Evolutionary conservation across 1,140 invertebrate species (phyloP).

Genomic region (Prorops nasuta): DNA sequence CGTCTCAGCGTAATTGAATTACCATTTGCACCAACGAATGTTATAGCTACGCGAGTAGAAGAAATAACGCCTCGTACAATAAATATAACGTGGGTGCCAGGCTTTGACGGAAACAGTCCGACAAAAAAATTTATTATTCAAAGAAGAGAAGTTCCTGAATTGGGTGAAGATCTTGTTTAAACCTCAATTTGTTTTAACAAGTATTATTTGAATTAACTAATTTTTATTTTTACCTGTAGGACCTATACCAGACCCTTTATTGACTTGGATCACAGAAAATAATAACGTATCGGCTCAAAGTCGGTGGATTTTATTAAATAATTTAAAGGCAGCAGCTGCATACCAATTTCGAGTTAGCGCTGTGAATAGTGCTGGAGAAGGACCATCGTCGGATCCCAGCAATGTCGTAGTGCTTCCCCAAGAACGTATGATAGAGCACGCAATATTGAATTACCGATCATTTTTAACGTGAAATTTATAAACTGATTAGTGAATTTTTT

Average conservation of each 20-base stretch:
- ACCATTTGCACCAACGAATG: constrained; percentile 87
- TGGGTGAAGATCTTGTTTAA: constrained; percentile 56
- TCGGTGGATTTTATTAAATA: constrained; percentile 77
- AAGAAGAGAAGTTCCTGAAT: constrained; percentile 81
- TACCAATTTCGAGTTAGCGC: constrained; percentile 96
- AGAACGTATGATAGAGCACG: constrained; percentile 70
- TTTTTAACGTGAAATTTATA: too few relatives aligned
- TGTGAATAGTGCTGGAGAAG: constrained; percentile 93
- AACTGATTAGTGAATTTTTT: too few relatives aligned
- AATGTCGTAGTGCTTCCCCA: constrained; percentile 86
- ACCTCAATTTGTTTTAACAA: not conserved
- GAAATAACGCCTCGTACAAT: constrained; percentile 63
- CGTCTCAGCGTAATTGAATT: constrained; percentile 88
- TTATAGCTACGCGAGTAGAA: constrained; percentile 70
- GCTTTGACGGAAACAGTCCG: constrained; percentile 96
- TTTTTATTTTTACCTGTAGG: constrained; percentile 57
- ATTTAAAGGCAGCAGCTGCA: constrained; percentile 88
- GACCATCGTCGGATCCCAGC: constrained; percentile 83
- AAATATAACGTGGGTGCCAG: constrained; percentile 91
- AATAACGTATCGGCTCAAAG: constrained; percentile 80
- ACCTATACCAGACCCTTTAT: constrained; percentile 74
- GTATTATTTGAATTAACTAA: constrained; percentile 2
- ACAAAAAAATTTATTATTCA: constrained; percentile 93
- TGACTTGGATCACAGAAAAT: constrained; percentile 86
- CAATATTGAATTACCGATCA: constrained; percentile 4